Evolutionary conservation across 2,888 invertebrate species (phyloP), one percentile per base, ranked within the genome.

Genomic region (Eupithecia subumbrata): DNA sequence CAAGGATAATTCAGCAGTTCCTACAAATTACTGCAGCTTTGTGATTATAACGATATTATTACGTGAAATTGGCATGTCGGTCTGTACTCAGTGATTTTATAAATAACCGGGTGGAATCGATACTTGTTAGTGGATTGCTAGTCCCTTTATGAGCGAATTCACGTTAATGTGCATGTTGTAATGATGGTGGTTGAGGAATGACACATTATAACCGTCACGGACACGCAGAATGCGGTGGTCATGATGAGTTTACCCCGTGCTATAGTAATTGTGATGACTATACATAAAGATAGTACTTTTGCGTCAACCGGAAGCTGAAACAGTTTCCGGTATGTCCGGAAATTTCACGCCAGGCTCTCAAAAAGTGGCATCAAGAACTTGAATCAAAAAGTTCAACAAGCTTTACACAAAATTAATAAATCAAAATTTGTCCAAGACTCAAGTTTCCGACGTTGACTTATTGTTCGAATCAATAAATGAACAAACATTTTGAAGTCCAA

Each of bases 21-120:
- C 77, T 73, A 73, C 68, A 77, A 75, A 73, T 77, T 75, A 73
- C 75, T 66, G 16, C 75, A 71, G 77, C 77, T 77, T 77, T 77
- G 73, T 75, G 75, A 77, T 77, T 77, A 77, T 77, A 77, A 77
- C 77, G 72, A 64, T 73, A 74, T 75, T 77, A 77, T 77, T 75
- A 75, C 43, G 73, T 40, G 60, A 71, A 77, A 77, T 77, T 77
- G 77, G 63, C 71, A 75, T 77, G 71, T 73, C 73, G 30, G 77
- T 71, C 52, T 67, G 77, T 74, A 72, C 72, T 75, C 75, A 71
- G 72, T 77, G 75, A 77, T 77, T 77, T 72, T 67, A 72, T 71
- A 68, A 77, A 77, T 75, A 71, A 75, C 73, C 52, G 71, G 77
- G 64, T 68, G 68, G 75, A 73, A 73, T 75, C 77, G 73, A 77